Evolutionary conservation across 2,797 vertebrate genomes (phyloP).

Genomic region (Chelonia mydas): DNA sequence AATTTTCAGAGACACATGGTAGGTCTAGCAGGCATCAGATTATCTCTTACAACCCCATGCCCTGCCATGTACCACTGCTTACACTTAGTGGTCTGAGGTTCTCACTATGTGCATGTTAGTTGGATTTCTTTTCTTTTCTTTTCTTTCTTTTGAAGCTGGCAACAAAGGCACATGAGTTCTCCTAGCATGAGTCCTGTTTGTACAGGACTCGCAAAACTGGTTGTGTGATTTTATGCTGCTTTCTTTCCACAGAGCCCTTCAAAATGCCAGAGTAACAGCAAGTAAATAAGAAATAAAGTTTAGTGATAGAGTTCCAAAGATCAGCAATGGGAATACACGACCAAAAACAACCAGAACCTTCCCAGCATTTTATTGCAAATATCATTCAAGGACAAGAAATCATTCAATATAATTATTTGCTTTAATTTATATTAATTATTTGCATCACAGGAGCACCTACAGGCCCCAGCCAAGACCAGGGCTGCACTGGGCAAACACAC

Average conservation of each 20-base stretch:
- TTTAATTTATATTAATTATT: neutral
- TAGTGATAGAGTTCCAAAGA: conserved; percentile 50
- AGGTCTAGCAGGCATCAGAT: neutral
- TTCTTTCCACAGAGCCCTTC: conserved; percentile 71
- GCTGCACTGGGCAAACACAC: neutral
- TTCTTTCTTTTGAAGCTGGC: conserved; percentile 33
- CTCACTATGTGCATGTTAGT: conserved; percentile 35
- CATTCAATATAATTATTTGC: neutral
- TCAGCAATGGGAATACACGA: neutral
- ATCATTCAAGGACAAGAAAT: neutral
- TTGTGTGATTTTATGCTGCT: conserved; percentile 69
- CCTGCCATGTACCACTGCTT: neutral
- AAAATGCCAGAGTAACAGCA: conserved; percentile 68
- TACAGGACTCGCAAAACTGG: conserved; percentile 75
- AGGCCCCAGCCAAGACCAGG: neutral
- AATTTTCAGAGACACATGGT: neutral
- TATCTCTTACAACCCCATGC: neutral
- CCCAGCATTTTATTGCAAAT: conserved; percentile 8
- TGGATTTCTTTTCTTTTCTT: neutral
- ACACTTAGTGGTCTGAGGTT: neutral
- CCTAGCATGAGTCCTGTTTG: conserved; percentile 73
- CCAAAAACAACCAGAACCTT: conserved; percentile 28
- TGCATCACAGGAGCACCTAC: neutral
- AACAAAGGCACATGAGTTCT: conserved; percentile 46
- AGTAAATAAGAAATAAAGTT: conserved; percentile 52